These are phyloP conservation scores for Silvanus unidentatus DNA, from an alignment of 2,888 invertebrate genomes.

Conservation along the genomic window DNA sequence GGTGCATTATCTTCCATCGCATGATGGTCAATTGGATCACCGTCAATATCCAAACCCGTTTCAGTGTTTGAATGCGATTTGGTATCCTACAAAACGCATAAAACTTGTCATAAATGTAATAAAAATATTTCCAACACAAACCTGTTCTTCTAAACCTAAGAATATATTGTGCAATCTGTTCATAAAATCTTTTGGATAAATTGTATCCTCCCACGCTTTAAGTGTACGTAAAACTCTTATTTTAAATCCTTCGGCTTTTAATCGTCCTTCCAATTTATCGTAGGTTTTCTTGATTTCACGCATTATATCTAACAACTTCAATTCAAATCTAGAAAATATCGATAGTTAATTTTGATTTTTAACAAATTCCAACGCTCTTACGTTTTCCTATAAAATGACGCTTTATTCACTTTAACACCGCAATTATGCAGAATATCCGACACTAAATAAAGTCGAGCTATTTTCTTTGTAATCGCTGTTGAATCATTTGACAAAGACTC, in stretches of 20 bases:
- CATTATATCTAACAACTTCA: conserved; percentile 72
- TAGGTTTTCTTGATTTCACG: conserved; percentile 66
- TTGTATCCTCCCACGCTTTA: conserved; percentile 97
- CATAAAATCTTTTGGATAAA: conserved; percentile 91
- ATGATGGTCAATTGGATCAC: conserved; percentile 55
- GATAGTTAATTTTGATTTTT: conserved; percentile 7
- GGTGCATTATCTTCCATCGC: conserved; percentile 61
- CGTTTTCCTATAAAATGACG: conserved; percentile 86
- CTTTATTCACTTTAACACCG: conserved; percentile 92
- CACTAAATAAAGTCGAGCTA: conserved; percentile 88
- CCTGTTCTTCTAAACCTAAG: conserved; percentile 61
- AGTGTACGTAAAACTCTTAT: conserved; percentile 82
- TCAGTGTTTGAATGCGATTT: conserved; percentile 22
- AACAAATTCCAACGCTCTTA: conserved; percentile 45
- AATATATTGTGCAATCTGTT: conserved; percentile 84
- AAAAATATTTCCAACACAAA: too few species aligned
- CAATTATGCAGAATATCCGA: conserved; percentile 97
- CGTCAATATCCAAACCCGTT: conserved; percentile 55
- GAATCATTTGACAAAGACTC: conserved; percentile 74
- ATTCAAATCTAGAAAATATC: conserved; percentile 64
- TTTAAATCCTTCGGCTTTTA: conserved; percentile 96
- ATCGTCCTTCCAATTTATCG: conserved; percentile 68
- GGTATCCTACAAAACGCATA: conserved; percentile 11
- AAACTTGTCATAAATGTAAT: conserved; percentile 3
- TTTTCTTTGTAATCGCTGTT: conserved; percentile 81